A percentile compares a stretch with the other conserved stretches of the same genome.
Evolutionary conservation across 30 jellyfish, hydroid and myxozoan genomes (phyloP).

Genomic region (Chrysaora quinquecirrha): DNA sequence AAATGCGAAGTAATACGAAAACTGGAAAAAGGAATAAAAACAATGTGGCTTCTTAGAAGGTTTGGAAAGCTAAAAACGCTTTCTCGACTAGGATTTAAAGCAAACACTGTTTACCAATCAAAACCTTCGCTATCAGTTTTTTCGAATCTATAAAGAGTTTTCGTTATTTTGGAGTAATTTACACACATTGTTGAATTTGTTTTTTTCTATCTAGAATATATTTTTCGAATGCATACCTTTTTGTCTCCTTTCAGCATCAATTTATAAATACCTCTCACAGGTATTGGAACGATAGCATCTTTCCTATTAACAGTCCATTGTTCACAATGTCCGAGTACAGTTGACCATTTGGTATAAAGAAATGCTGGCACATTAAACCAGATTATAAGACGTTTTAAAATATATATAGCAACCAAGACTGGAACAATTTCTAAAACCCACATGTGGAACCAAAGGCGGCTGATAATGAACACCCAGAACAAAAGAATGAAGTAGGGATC

Average conservation of each 20-base stretch:
- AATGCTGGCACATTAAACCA: conserved; percentile 41
- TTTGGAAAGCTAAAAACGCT: too few species aligned
- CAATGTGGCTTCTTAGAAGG: too few species aligned
- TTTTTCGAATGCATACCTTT: too few species aligned
- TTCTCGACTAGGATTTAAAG: too few species aligned
- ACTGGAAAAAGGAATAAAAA: too few species aligned
- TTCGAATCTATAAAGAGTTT: too few species aligned
- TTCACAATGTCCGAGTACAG: conserved; percentile 1
- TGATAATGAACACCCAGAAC: conserved; percentile 82
- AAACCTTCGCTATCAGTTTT: too few species aligned
- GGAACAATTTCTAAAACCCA: conserved; percentile 78
- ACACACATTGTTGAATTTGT: too few species aligned
- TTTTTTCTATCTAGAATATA: too few species aligned
- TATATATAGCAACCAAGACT: conserved; percentile 34
- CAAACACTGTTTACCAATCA: too few species aligned
- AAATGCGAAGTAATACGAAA: too few species aligned
- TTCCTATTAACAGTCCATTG: conserved; percentile 63
- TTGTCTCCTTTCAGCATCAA: conserved; percentile 81
- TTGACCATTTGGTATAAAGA: conserved; percentile 6
- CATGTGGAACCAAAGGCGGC: conserved; percentile 71
- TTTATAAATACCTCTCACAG: conserved; percentile 69
- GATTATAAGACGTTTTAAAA: conserved; percentile 24
- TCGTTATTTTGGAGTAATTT: too few species aligned
- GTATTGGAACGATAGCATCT: conserved; percentile 85
- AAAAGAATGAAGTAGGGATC: conserved; percentile 86